phyloP scores from a whole-genome alignment of 30 jellyfish, hydroid and myxozoan genomes.

The Cassiopea xamachana region DNA sequence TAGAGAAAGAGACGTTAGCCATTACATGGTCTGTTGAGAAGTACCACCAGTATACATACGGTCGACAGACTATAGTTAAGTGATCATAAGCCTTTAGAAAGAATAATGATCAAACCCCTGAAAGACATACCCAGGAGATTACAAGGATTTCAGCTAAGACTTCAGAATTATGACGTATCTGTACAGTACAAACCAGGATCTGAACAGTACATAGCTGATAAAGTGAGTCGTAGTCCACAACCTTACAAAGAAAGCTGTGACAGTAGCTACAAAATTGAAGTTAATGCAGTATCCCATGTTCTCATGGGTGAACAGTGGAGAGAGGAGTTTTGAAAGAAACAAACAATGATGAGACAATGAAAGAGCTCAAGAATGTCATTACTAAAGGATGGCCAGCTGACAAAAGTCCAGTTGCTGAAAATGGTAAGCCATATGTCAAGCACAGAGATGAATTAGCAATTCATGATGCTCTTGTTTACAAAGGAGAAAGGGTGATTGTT shows the following conservation, averaged over 20 bases:
- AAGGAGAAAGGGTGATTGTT: constrained; percentile 51
- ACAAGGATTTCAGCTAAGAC: constrained; percentile 48
- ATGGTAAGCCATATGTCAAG: constrained; percentile 48
- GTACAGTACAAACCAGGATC: constrained; percentile 68
- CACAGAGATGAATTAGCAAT: constrained; percentile 68
- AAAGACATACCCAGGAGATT: constrained; percentile 31
- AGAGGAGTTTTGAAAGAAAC: constrained; percentile 47
- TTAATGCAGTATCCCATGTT: constrained; percentile 47
- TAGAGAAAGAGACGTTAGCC: constrained; percentile 54
- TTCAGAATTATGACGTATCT: constrained; percentile 54
- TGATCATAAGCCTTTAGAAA: too few relatives aligned
- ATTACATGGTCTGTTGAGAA: too few relatives aligned
- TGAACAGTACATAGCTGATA: constrained; percentile 67
- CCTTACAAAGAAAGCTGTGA: constrained; percentile 39
- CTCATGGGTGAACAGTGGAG: constrained; percentile 68
- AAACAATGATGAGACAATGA: constrained; percentile 58
- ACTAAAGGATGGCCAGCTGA: constrained; percentile 67
- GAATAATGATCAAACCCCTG: constrained; percentile 65
- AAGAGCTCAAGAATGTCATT: constrained; percentile 38
- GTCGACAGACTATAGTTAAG: too few relatives aligned
- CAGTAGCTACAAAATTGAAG: constrained; percentile 33
- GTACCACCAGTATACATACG: too few relatives aligned
- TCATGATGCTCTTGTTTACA: constrained; percentile 48
- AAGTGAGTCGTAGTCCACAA: constrained; percentile 57
- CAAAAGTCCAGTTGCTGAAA: constrained; percentile 58